phyloP scores from a whole-genome alignment of 2,113 vertebrate genomes.

The Ia io region DNA sequence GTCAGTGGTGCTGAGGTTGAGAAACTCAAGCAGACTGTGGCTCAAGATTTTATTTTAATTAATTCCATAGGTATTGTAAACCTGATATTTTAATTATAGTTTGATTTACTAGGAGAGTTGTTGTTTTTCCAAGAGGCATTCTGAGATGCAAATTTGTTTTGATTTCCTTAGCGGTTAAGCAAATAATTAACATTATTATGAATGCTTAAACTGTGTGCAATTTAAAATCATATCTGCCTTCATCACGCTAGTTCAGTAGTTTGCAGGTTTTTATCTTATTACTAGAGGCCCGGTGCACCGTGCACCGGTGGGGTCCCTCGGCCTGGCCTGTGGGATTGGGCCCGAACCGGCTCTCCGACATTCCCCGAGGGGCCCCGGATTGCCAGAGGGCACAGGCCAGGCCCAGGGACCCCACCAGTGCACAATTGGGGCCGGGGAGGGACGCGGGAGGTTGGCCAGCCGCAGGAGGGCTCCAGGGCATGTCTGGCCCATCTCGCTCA shows the following conservation, averaged over 20 bases:
- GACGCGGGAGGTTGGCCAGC: too few relatives aligned
- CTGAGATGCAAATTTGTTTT: slow-evolving; percentile 35
- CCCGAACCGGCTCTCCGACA: too few relatives aligned
- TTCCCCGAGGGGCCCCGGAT: too few relatives aligned
- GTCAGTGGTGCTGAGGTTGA: neutral
- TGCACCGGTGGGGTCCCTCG: too few relatives aligned
- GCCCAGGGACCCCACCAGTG: too few relatives aligned
- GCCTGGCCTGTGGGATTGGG: too few relatives aligned
- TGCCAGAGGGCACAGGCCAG: too few relatives aligned
- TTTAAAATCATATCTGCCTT: slow-evolving; percentile 32
- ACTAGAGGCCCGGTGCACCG: too few relatives aligned
- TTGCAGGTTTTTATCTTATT: neutral
- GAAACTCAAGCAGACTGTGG: neutral
- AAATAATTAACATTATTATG: neutral
- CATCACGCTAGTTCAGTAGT: neutral
- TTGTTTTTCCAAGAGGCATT: slow-evolving; percentile 33
- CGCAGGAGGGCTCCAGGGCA: too few relatives aligned
- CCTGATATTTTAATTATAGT: slow-evolving; percentile 55
- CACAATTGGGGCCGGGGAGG: too few relatives aligned
- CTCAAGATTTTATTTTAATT: slow-evolving; percentile 4
- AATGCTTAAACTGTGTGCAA: neutral
- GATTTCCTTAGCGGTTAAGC: slow-evolving; percentile 38
- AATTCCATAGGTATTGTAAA: neutral
- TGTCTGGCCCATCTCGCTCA: too few relatives aligned
- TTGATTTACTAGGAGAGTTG: slow-evolving; percentile 16